These are phyloP conservation scores for Ranitomeya imitator DNA, from an alignment of 2,113 vertebrate species.

Conservation along the genomic window DNA sequence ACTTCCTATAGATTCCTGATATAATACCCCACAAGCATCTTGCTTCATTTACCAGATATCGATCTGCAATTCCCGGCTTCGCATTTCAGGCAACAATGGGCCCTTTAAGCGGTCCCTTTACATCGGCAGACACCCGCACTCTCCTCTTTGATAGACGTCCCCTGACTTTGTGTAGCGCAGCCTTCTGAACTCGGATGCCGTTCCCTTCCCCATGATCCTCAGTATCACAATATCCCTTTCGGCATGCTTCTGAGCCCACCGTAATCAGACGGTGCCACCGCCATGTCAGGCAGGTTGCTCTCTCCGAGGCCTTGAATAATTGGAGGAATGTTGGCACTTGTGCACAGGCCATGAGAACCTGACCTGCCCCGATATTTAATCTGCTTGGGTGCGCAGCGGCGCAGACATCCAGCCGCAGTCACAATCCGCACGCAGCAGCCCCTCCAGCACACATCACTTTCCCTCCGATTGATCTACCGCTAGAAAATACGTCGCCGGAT, in stretches of 20 bases:
- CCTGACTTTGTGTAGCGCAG: background rate
- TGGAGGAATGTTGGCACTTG: conserved; percentile 74
- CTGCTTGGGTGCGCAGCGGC: conserved; percentile 72
- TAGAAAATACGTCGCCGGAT: background rate
- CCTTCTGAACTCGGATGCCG: conserved; percentile 64
- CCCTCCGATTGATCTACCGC: conserved; percentile 61
- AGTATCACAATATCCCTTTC: conserved; percentile 69
- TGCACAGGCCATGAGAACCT: conserved; percentile 72
- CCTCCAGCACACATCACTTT: conserved; percentile 59
- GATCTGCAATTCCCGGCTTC: conserved; percentile 48
- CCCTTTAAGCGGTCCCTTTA: conserved; percentile 52
- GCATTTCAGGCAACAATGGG: conserved; percentile 46
- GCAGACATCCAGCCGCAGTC: conserved; percentile 64
- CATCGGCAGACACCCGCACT: conserved; percentile 40
- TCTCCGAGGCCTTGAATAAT: conserved; percentile 72
- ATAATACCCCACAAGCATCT: conserved; percentile 33
- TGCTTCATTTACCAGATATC: conserved; percentile 56
- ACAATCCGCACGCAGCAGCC: conserved; percentile 63
- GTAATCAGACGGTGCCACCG: conserved; percentile 76
- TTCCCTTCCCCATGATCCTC: conserved; percentile 64
- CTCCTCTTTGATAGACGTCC: conserved; percentile 29
- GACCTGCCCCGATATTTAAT: conserved; percentile 76
- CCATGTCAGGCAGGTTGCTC: conserved; percentile 70
- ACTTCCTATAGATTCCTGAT: conserved; percentile 50
- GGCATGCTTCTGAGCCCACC: conserved; percentile 74